These are phyloP conservation scores for Folsomia candida DNA, from an alignment of 2,888 invertebrate species.

Conservation along the genomic window DNA sequence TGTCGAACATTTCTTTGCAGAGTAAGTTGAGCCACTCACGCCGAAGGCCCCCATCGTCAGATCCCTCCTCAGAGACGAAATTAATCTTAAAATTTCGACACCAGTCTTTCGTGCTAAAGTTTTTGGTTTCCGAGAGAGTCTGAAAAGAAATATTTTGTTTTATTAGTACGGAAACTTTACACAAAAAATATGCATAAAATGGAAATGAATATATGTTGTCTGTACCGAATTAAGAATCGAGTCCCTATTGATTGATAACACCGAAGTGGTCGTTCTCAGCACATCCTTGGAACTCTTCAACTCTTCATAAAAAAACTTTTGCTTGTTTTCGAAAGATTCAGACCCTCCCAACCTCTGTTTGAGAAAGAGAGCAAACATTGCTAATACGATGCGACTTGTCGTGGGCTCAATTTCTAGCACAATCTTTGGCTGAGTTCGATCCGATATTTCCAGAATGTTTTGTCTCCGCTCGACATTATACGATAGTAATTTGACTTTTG, in stretches of 20 bases:
- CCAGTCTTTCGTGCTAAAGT: slow-evolving; percentile 56
- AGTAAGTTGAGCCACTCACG: slow-evolving; percentile 61
- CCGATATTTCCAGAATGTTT: slow-evolving; percentile 32
- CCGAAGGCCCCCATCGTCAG: slow-evolving; percentile 87
- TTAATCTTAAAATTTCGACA: slow-evolving; percentile 57
- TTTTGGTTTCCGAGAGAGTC: slow-evolving; percentile 54
- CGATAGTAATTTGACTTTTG: slow-evolving; percentile 40
- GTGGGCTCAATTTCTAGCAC: slow-evolving; percentile 51
- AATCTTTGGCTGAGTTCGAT: slow-evolving; percentile 42
- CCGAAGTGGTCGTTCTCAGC: slow-evolving; percentile 30
- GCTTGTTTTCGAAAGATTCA: slow-evolving; percentile 58
- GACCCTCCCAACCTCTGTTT: slow-evolving; percentile 57
- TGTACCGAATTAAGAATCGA: slow-evolving; percentile 41
- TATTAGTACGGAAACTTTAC: background rate
- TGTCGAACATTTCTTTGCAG: slow-evolving; percentile 55
- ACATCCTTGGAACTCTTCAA: slow-evolving; percentile 36
- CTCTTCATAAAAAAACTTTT: slow-evolving; percentile 55
- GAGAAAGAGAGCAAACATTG: slow-evolving; percentile 56
- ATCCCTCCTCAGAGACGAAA: slow-evolving; percentile 56
- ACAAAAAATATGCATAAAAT: background rate
- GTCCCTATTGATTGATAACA: slow-evolving; percentile 36
- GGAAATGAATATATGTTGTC: background rate
- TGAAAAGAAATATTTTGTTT: slow-evolving; percentile 7
- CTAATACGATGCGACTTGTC: slow-evolving; percentile 56
- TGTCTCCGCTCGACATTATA: background rate